Percentiles rank a stretch among this genome's conserved stretches.
phyloP scores from a whole-genome alignment of 2,113 vertebrate species.

The human region DNA sequence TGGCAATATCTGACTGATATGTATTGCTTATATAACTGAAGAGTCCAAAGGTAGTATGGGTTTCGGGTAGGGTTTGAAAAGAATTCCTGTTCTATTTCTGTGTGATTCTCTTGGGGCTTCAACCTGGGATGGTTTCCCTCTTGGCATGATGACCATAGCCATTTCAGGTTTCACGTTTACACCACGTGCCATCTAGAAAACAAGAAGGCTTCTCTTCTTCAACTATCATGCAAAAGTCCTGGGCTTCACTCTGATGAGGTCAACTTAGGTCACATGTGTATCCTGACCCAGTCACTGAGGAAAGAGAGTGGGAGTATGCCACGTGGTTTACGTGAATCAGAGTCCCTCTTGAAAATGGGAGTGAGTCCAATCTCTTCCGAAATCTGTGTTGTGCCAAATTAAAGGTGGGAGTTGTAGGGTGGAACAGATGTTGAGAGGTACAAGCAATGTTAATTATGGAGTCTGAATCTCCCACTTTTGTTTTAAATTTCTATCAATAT shows the following conservation, averaged over 20 bases:
- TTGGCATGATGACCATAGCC: neutral
- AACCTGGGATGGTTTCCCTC: neutral
- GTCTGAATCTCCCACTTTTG: neutral
- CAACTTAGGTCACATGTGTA: neutral
- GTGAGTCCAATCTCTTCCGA: neutral
- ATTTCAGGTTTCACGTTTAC: neutral
- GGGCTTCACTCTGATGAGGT: neutral
- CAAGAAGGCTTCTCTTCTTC: neutral
- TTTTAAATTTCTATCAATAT: neutral
- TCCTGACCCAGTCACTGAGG: neutral
- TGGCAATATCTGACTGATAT: neutral
- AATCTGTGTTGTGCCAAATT: neutral
- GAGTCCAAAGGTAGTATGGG: neutral
- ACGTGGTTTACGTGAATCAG: neutral
- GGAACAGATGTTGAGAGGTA: neutral
- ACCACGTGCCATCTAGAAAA: neutral
- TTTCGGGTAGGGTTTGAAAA: neutral
- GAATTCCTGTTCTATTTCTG: neutral
- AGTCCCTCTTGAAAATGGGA: neutral
- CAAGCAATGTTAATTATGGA: neutral
- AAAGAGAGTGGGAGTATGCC: neutral
- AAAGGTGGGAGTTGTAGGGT: neutral
- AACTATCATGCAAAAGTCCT: neutral
- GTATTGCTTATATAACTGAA: neutral
- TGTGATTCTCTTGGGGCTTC: neutral